Base-by-base conservation (phyloP, 2,888 invertebrate species). In the Dastarcus helophoroides region DNA sequence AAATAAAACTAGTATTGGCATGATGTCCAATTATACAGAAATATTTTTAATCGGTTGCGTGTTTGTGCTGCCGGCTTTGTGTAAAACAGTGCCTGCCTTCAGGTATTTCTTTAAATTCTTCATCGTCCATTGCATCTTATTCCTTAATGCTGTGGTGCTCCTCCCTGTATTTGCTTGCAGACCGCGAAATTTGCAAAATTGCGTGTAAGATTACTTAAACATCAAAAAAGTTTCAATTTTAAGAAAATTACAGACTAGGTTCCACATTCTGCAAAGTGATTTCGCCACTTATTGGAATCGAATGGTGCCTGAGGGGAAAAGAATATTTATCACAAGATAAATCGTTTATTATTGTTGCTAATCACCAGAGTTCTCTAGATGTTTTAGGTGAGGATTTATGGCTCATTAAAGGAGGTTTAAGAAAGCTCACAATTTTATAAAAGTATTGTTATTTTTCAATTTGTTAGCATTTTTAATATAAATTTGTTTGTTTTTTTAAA, bases 341-440 rank as follows among this genome's bases (percentile, higher is more conserved):
- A 51, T 78, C 90, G 11, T 85, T 73, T 54, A 79, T 93, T 41
- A 78, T 93, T 27, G 81, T 91, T 39, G 79, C 84, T 24, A 93
- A 93, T 64, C 93, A 93, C 64, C 93, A 93, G 60, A 90, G 89
- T 55, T 84, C 86, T 2, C 60, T 93, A 48, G 93, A 93, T 64
- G 71, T 91, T 52, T 67, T 91, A 56, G 89, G 86, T 83, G 68
- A 65, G 58, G 44, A n/a, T 57, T 44, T n/a, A n/a, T n/a, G n/a
- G n/a, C n/a, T n/a, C n/a, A n/a, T n/a, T n/a, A n/a, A n/a, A n/a
- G n/a, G n/a, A n/a, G n/a, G n/a, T n/a, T n/a, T n/a, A n/a, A n/a
- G n/a, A n/a, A n/a, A n/a, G n/a, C n/a, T n/a, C n/a, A n/a, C n/a
- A n/a, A n/a, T n/a, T n/a, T n/a, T n/a, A n/a, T n/a, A n/a, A n/a